phyloP scores from a whole-genome alignment of 2,113 vertebrate genomes.

The Nyctereutes procyonoides region DNA sequence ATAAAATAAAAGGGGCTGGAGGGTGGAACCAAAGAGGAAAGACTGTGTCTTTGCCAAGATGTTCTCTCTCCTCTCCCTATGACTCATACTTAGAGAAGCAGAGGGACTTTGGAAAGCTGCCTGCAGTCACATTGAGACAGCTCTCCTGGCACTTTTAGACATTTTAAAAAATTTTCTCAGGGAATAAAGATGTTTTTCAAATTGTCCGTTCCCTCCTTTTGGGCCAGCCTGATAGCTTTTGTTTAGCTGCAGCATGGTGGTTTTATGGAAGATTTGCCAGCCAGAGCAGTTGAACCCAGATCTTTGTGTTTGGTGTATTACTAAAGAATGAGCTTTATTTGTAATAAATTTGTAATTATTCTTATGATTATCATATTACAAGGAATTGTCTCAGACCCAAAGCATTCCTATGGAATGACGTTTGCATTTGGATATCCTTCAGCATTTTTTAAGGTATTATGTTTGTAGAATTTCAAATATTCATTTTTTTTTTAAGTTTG shows the following conservation, averaged over 20 bases:
- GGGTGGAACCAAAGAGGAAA: constrained; percentile 69
- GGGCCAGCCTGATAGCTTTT: constrained; percentile 38
- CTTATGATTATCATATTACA: constrained; percentile 22
- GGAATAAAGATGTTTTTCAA: constrained; percentile 73
- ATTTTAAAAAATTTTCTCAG: constrained; percentile 56
- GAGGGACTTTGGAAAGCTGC: constrained; percentile 72
- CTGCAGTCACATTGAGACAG: constrained; percentile 46
- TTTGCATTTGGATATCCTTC: constrained; percentile 49
- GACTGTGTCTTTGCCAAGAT: constrained; percentile 55
- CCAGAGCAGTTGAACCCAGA: constrained; percentile 46
- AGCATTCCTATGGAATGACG: not conserved
- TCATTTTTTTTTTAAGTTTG: not conserved
- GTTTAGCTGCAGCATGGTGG: not conserved
- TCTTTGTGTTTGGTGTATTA: constrained; percentile 36
- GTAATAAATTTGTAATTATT: not conserved
- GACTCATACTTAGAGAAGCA: constrained; percentile 68
- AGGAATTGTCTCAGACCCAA: not conserved
- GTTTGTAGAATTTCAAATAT: not conserved
- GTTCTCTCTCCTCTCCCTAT: constrained; percentile 58
- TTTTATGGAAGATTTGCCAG: constrained; percentile 29
- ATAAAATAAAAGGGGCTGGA: constrained; percentile 44
- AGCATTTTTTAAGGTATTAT: constrained; percentile 14
- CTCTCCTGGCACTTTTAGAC: constrained; percentile 65
- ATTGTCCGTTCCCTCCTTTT: constrained; percentile 54
- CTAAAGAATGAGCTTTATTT: constrained; percentile 10